Percentiles rank a stretch among this genome's conserved stretches.
Conservation (phyloP, 2,113 vertebrate genomes). For the Podocnemis expansa region DNA sequence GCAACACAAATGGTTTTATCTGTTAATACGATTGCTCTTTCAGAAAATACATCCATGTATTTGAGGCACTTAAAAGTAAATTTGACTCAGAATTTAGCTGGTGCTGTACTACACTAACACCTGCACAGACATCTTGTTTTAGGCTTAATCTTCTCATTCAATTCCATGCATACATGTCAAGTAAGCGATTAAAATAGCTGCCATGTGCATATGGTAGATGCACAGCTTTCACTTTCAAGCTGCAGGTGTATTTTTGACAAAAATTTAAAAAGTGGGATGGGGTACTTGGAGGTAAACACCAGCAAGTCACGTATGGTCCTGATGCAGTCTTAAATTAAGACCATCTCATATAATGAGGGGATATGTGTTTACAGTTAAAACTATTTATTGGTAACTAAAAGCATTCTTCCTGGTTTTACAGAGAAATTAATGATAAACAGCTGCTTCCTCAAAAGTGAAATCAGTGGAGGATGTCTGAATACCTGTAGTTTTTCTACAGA, state of each 20-base stretch:
- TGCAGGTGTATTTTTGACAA: neutral
- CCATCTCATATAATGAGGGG: neutral
- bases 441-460: neutral
- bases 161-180: slow-evolving; percentile 28
- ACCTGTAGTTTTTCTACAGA: neutral
- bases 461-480: neutral
- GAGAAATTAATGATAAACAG: neutral
- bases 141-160: neutral
- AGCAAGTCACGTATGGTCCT: neutral
- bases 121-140: neutral
- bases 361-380: neutral
- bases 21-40: neutral
- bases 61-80: slow-evolving; percentile 3
- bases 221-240: neutral
- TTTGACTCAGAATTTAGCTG: neutral
- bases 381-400: neutral
- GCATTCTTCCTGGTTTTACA: neutral
- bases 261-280: neutral
- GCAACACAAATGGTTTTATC: slow-evolving; percentile 24
- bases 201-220: slow-evolving; percentile 10
- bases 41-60: slow-evolving; percentile 2
- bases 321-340: neutral
- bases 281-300: neutral
- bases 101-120: neutral
- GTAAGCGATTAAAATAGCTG: slow-evolving; percentile 30